A percentile compares a stretch with the other conserved stretches of the same genome.
These are phyloP conservation scores for Poeciliopsis occidentalis DNA, from an alignment of 2,113 vertebrate species.

Conservation along the genomic window DNA sequence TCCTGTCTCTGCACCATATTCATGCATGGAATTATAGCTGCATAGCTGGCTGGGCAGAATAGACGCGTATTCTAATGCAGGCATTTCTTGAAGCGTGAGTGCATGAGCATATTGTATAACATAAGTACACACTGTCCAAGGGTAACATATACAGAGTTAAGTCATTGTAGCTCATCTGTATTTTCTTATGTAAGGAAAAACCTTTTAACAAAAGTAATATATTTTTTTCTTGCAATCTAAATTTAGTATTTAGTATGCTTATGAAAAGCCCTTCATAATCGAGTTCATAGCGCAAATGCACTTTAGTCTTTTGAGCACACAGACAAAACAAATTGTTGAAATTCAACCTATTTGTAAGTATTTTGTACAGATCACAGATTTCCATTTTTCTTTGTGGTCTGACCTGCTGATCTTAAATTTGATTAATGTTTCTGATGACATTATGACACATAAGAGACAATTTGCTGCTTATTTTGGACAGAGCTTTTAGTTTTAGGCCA, in stretches of 20 bases:
- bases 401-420: not conserved
- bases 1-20: constrained; percentile 14
- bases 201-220: not conserved
- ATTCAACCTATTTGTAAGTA: no score
- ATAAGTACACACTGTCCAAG: constrained; percentile 33
- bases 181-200: not conserved
- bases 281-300: no score
- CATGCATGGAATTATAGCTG: constrained; percentile 13
- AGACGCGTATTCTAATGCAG: constrained; percentile 54
- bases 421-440: not conserved
- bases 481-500: no score
- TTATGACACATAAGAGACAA: not conserved
- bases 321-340: no score
- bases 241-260: no score
- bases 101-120: constrained; percentile 34
- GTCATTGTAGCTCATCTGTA: constrained; percentile 6
- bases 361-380: no score
- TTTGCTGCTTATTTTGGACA: not conserved
- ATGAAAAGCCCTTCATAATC: no score
- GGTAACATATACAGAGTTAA: constrained; percentile 5
- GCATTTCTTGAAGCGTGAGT: constrained; percentile 50
- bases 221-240: no score
- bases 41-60: constrained; percentile 20
- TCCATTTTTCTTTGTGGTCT: not conserved
- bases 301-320: no score